Percentiles rank a stretch among this genome's conserved stretches.
phyloP scores from a whole-genome alignment of 1,140 invertebrate genomes.

The Sycophila sp. region DNA sequence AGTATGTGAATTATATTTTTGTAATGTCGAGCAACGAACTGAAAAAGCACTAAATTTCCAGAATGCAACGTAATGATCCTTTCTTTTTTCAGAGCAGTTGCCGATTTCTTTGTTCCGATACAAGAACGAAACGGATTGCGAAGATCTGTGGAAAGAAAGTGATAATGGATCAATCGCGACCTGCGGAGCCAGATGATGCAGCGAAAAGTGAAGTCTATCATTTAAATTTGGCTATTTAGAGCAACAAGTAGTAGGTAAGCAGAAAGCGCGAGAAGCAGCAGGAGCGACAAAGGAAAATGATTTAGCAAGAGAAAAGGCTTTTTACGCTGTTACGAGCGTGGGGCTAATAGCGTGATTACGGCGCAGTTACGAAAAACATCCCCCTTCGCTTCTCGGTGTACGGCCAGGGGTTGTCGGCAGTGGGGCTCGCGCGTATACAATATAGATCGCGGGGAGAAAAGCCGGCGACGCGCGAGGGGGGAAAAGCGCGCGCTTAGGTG shows the following conservation, averaged over 20 bases:
- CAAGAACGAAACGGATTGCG: too few relatives aligned
- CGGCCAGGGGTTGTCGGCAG: background rate
- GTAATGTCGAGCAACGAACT: background rate
- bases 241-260: background rate
- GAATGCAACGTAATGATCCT: too few relatives aligned
- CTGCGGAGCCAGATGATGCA: too few relatives aligned
- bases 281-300: background rate
- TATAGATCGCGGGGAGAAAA: background rate
- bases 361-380: constrained; percentile 28
- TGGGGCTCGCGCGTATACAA: background rate
- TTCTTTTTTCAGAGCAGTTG: too few relatives aligned
- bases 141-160: too few relatives aligned
- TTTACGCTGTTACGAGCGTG: background rate
- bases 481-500: background rate
- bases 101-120: too few relatives aligned
- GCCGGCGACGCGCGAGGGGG: background rate
- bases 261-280: background rate
- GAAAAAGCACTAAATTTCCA: too few relatives aligned
- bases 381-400: background rate
- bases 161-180: too few relatives aligned
- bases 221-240: too few relatives aligned
- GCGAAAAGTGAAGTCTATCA: too few relatives aligned
- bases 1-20: background rate
- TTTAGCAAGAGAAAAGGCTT: background rate
- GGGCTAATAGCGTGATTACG: constrained; percentile 34